A percentile compares a stretch with the other conserved stretches of the same genome.
These are phyloP conservation scores for Microctonus brassicae DNA, from an alignment of 2,888 invertebrate genomes.

Conservation along the genomic window DNA sequence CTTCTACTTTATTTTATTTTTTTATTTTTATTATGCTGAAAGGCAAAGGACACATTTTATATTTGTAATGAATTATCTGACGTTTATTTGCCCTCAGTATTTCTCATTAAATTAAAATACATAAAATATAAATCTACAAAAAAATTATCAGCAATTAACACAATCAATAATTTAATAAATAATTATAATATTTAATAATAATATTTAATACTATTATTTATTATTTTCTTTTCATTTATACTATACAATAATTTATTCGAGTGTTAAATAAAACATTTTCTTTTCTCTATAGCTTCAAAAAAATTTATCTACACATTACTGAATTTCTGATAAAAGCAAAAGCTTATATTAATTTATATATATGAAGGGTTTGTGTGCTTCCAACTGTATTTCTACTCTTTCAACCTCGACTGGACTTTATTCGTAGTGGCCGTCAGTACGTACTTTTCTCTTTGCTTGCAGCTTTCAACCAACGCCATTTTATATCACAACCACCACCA, in stretches of 20 bases:
- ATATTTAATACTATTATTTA: neutral
- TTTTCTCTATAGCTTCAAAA: neutral
- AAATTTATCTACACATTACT: neutral
- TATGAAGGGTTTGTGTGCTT: neutral
- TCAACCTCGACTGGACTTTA: conserved; percentile 40
- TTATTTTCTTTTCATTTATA: neutral
- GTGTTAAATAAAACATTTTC: neutral
- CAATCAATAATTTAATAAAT: neutral
- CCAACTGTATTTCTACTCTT: conserved; percentile 52
- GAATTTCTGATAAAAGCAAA: conserved; percentile 49
- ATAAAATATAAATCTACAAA: too few relatives aligned
- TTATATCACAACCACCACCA: neutral
- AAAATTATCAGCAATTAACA: neutral
- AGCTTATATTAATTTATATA: conserved; percentile 39
- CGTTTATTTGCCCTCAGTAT: neutral
- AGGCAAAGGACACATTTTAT: conserved; percentile 24
- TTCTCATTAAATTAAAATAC: neutral
- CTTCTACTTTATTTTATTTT: neutral
- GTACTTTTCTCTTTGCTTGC: neutral
- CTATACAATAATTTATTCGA: neutral
- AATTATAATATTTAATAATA: neutral
- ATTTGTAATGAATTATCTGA: neutral
- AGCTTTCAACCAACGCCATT: conserved; percentile 7
- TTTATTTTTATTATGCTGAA: neutral
- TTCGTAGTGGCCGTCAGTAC: conserved; percentile 28